Evolutionary conservation across 2,113 vertebrate genomes (phyloP).

Genomic region (Dipodomys merriami): DNA sequence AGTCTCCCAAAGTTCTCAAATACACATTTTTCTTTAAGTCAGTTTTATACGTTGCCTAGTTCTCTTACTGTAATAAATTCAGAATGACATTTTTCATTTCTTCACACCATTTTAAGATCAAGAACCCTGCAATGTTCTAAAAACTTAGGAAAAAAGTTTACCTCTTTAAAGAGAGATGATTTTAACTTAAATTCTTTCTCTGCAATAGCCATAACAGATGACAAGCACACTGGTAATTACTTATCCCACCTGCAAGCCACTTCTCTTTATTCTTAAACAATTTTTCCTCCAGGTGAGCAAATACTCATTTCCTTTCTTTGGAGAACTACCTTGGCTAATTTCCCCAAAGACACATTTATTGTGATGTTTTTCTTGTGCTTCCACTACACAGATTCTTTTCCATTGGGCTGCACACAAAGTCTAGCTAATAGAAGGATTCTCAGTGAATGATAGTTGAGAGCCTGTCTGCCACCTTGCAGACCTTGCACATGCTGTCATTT

Average conservation of each 20-base stretch:
- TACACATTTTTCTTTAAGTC: background rate
- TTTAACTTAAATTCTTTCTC: conserved; percentile 39
- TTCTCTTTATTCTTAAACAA: conserved; percentile 46
- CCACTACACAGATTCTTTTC: background rate
- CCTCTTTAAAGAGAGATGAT: conserved; percentile 30
- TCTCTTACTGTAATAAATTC: background rate
- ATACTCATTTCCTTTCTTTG: background rate
- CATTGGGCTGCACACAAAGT: background rate
- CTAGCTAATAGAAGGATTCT: background rate
- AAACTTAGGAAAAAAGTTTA: conserved; percentile 56
- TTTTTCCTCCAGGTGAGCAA: conserved; percentile 17
- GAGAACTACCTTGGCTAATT: background rate
- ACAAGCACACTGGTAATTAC: background rate
- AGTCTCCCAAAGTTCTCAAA: background rate
- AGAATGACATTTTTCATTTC: background rate
- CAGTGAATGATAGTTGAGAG: background rate
- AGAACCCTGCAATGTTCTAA: conserved; percentile 3
- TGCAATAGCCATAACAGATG: conserved; percentile 30
- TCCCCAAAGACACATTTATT: background rate
- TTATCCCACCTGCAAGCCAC: background rate
- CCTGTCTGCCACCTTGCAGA: background rate
- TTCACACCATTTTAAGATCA: background rate
- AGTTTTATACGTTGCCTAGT: background rate
- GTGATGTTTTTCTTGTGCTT: background rate
- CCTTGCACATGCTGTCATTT: background rate